Percentiles rank a stretch among this genome's conserved stretches.
phyloP scores from a whole-genome alignment of 2,113 vertebrate species.

The Microtus pennsylvanicus region DNA sequence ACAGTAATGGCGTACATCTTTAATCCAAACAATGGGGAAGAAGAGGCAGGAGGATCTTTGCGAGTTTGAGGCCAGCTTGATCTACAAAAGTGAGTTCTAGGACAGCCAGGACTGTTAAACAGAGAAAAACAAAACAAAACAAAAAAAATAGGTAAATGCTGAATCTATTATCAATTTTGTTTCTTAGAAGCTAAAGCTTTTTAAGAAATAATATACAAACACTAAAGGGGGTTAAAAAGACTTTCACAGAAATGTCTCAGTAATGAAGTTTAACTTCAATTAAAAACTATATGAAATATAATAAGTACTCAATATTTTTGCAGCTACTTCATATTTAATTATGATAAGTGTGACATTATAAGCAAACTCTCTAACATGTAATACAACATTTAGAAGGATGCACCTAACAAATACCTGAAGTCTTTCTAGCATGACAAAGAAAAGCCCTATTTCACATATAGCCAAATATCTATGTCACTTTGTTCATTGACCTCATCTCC shows the following conservation, averaged over 20 bases:
- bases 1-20: too few species aligned
- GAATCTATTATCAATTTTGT: constrained; percentile 16
- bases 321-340: neutral
- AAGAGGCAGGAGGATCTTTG: too few species aligned
- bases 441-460: neutral
- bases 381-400: neutral
- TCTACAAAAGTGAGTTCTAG: too few species aligned
- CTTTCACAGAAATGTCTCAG: neutral
- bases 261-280: neutral
- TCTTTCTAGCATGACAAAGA: neutral
- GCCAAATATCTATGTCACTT: neutral
- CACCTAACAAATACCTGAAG: neutral
- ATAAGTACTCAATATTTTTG: neutral
- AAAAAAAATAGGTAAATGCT: neutral
- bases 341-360: neutral
- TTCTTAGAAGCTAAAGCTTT: neutral
- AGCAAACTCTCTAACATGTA: neutral
- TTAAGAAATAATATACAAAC: neutral
- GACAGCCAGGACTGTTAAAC: too few species aligned
- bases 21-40: too few species aligned
- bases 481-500: neutral
- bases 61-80: too few species aligned
- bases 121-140: too few species aligned
- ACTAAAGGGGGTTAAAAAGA: neutral
- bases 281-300: neutral